phyloP scores from a whole-genome alignment of 2,113 vertebrate species.

The Sorex fumeus region DNA sequence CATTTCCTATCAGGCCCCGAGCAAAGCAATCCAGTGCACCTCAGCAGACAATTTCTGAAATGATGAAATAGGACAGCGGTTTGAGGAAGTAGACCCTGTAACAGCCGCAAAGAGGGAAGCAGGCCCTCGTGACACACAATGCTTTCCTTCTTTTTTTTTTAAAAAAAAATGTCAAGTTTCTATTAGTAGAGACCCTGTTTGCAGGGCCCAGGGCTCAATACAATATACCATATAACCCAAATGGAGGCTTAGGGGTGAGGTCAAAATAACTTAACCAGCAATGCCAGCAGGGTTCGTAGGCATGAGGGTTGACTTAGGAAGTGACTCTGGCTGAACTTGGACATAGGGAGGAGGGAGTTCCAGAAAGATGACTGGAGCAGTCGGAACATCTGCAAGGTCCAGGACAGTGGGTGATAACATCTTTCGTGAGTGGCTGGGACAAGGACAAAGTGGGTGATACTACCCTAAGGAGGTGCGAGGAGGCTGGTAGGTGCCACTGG shows the following conservation, averaged over 20 bases:
- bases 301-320: not conserved
- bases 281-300: not conserved
- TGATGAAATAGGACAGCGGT: conserved; percentile 44
- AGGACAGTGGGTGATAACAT: too few species aligned
- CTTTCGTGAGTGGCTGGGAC: too few species aligned
- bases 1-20: not conserved
- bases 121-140: not conserved
- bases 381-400: too few species aligned
- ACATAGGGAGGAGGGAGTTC: too few species aligned
- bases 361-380: too few species aligned
- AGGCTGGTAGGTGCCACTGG: too few species aligned
- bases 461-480: too few species aligned
- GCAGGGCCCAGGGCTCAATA: not conserved
- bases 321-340: too few species aligned
- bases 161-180: not conserved
- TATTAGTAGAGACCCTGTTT: not conserved
- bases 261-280: not conserved
- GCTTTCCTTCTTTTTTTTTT: not conserved
- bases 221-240: rapidly evolving
- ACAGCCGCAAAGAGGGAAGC: not conserved
- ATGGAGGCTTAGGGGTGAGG: not conserved
- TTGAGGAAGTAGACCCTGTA: not conserved
- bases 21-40: not conserved
- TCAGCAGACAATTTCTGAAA: not conserved
- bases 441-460: too few species aligned